Base-by-base conservation (phyloP, 2,888 invertebrate species). In the Macrophya alboannulata region DNA sequence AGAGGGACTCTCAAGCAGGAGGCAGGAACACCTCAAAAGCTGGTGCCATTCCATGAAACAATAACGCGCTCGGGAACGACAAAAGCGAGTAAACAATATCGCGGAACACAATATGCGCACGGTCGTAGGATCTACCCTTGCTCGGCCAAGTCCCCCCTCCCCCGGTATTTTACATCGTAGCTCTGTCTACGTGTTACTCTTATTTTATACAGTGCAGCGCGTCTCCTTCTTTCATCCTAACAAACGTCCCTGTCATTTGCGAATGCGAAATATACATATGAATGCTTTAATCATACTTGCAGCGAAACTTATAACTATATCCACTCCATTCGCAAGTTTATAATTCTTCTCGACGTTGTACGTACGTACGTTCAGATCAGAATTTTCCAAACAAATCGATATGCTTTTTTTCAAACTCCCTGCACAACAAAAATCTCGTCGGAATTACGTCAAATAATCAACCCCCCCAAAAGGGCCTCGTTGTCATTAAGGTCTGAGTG, bases 1-100 rank as follows among this genome's bases (percentile, higher is more conserved):
- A 37, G 21, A 82, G 68, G 65, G 62, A 84, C 71, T 65, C 48
- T 65, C 48, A 76, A 76, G 85, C 74, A 65, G 81, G 55, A 62
- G 81, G 74, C 31, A 55, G 59, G 74, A 48, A 79, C 59, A 31
- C 45, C 86, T 88, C 86, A 85, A 87, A 87, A 88, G 86, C 87
- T 84, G 86, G 86, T 81, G 68, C 86, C 87, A 84, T 87, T 86
- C 86, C 86, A 86, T 88, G 88, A 90, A 86, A 90, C 89, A 90
- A 90, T 90, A 89, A 90, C 88, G 76, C 87, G 86, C 88, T 86
- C 88, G 86, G 82, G 85, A 79, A 86, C 68, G 48, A 83, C 71
- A 83, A 83, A 68, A 83, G 68, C 65, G 68, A 48, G 83, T 68
- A 21, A 83, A 83, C 83, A 83, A 83, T 83, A 83, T 83, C 83